Evolutionary conservation across 2,888 invertebrate species (phyloP), one percentile per base, ranked within the genome.

Genomic region (Troglohyphantes excavatus): DNA sequence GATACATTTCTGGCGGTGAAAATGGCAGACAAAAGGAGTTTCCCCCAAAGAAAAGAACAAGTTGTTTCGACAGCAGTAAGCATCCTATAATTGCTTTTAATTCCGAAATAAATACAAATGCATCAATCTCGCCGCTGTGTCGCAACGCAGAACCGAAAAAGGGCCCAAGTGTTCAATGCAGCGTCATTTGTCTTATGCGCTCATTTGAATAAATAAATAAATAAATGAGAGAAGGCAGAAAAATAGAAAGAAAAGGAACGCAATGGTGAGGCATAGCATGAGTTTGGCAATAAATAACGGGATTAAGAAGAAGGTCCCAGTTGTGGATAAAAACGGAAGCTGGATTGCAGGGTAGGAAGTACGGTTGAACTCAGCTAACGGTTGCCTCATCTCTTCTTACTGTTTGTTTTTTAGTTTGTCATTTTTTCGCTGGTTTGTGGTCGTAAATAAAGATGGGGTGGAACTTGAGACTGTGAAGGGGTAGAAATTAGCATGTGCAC

Each of bases 291-390:
- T 72, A 72, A 46, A 72, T 46, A 72, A 46, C 27, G 9, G 5
- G n/a, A 46, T 26, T 63, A 26, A 26, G 23, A 59, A 59, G 59
- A 59, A 59, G 68, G n/a, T n/a, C 33, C 39, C 68, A 17, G 68
- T 39, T 39, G n/a, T n/a, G 2, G 29, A 29, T 26, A 65, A 68
- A n/a, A 72, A 72, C 72, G 72, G 72, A 72, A 72, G 72, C 43
- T 13, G n/a, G n/a, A n/a, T n/a, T n/a, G n/a, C n/a, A 11, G n/a
- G 72, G 46, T 17, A 53, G 72, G 72, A 72, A 72, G 72, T 72
- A 26, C 72, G 23, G 63, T 7, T 26, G 68, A 26, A 13, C 7
- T 3, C 21, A 29, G 68, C 33, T 68, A 21, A 39, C 39, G 39
- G 68, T 39, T 68, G 29, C 39, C 33, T 21, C 68, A 11, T 68